Conservation (phyloP, 2,888 invertebrate species). For the Drosophila mulleri region DNA sequence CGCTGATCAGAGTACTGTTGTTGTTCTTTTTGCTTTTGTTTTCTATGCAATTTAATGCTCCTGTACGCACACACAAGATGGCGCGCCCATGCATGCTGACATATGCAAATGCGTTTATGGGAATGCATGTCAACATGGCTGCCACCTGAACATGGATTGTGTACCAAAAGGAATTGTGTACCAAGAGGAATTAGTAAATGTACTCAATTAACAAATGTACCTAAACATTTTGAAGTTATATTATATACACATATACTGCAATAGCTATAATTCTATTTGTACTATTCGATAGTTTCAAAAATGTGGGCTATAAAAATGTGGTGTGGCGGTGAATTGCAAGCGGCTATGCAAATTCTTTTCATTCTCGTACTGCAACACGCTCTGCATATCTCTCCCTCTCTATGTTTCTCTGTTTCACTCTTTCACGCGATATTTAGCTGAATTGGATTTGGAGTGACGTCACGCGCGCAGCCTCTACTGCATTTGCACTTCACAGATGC, state of each 20-base stretch:
- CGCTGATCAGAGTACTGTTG: slow-evolving; percentile 1
- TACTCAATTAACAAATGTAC: not conserved
- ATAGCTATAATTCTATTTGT: not conserved
- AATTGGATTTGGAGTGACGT: slow-evolving; percentile 21
- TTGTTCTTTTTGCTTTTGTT: not conserved
- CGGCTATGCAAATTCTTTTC: slow-evolving; percentile 10
- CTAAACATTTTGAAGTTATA: not conserved
- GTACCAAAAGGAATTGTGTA: not conserved
- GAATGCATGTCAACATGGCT: slow-evolving; percentile 6
- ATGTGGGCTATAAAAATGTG: no score
- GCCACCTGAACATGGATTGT: not conserved
- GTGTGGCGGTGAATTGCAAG: not conserved
- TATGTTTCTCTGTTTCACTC: not conserved
- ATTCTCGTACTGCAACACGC: no score
- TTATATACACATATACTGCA: not conserved
- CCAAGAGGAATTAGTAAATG: not conserved
- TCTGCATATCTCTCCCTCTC: not conserved
- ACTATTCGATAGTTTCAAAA: no score
- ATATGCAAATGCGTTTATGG: slow-evolving; percentile 5
- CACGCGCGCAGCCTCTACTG: slow-evolving; percentile 11
- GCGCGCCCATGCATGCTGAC: not conserved
- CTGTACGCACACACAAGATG: slow-evolving; percentile 8
- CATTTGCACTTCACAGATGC: slow-evolving; percentile 37
- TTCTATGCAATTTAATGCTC: slow-evolving; percentile 3
- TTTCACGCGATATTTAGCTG: slow-evolving; percentile 8